Conservation (phyloP, 2,797 vertebrate species). For the Acanthurus lineatus region DNA sequence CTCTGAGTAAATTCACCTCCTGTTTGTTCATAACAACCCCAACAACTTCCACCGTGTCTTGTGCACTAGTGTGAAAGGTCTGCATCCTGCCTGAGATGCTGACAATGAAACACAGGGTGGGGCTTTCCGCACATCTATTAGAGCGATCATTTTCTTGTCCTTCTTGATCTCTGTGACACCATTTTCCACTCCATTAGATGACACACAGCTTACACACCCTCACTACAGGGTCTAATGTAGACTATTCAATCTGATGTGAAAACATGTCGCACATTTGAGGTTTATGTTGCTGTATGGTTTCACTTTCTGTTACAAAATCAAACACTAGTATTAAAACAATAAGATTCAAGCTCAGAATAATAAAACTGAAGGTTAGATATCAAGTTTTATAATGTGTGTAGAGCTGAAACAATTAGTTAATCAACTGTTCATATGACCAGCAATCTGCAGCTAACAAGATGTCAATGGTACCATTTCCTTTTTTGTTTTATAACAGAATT, state of each 20-base stretch:
- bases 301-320: neutral
- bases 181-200: constrained; percentile 26
- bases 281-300: neutral
- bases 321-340: neutral
- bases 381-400: neutral
- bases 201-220: constrained; percentile 33
- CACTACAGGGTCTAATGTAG: neutral
- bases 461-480: no score
- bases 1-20: constrained; percentile 45
- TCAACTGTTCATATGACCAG: no score
- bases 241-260: neutral
- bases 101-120: constrained; percentile 67
- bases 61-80: constrained; percentile 72
- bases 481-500: neutral
- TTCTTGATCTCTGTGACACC: constrained; percentile 27
- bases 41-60: constrained; percentile 70
- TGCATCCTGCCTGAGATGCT: constrained; percentile 65
- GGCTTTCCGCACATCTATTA: constrained; percentile 38
- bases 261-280: neutral
- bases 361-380: neutral
- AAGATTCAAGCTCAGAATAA: neutral
- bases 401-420: neutral
- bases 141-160: constrained; percentile 32
- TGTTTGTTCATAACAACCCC: constrained; percentile 53
- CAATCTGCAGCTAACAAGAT: no score